phyloP scores from a whole-genome alignment of 2,888 invertebrate species.

The Proisotoma minuta region DNA sequence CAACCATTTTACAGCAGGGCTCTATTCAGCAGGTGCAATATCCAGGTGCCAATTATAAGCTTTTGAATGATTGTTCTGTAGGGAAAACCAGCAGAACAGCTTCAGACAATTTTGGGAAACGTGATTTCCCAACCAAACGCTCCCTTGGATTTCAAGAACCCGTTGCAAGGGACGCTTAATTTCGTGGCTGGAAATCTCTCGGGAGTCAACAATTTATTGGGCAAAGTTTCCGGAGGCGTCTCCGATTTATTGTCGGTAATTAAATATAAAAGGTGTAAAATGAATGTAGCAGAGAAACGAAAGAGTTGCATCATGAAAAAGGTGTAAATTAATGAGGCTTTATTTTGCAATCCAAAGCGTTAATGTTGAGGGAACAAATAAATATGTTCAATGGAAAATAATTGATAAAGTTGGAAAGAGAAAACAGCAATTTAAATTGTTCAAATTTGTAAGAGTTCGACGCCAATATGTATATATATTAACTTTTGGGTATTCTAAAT shows the following conservation, averaged over 20 bases:
- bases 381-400: no score
- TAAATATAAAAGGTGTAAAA: constrained; percentile 2
- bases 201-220: constrained; percentile 36
- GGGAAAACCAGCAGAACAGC: constrained; percentile 40
- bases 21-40: constrained; percentile 23
- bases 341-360: no score
- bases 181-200: constrained; percentile 35
- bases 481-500: no score
- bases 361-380: no score
- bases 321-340: no score
- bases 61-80: constrained; percentile 6
- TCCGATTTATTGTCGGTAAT: constrained; percentile 39
- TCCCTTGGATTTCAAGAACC: constrained; percentile 19
- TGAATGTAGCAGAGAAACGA: no score
- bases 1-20: constrained; percentile 25
- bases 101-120: constrained; percentile 28
- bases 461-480: no score
- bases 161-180: constrained; percentile 33
- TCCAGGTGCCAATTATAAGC: neutral
- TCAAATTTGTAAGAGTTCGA: no score
- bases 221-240: constrained; percentile 25
- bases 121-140: constrained; percentile 34
- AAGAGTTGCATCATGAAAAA: no score
- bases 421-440: no score
- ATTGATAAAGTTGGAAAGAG: no score